Base-by-base conservation (phyloP, 2,888 invertebrate genomes). In the Spilosoma lubricipeda region DNA sequence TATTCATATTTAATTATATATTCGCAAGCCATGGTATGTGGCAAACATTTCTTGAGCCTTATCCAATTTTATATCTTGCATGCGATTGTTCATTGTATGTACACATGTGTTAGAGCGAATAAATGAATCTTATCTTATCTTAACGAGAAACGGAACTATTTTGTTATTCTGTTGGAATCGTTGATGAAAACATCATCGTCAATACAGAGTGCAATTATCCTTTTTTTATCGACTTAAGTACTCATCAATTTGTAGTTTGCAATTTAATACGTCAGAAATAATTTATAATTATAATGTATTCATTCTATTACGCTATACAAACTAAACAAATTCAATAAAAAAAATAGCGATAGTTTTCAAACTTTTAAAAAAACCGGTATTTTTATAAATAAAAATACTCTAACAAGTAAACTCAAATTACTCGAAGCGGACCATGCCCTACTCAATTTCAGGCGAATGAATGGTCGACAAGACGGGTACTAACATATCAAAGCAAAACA, bases 401-500 rank as follows among this genome's bases (percentile, higher is more conserved):
- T 36, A 8, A 65, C n/a, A 65, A 23, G 23, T 45, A 13, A 18
- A 42, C 15, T 27, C 45, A 52, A 23, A 45, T 72, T 18, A 30
- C 13, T 45, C 11, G 20, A 52, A 52, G n/a, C 39, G 39, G 23
- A 33, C 33, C 23, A 42, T 30, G 42, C 45, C 18, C 36, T 39
- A 3, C 18, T 59, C 64, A 69, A 64, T 65, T 73, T 45, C n/a
- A 63, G 23, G 45, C 4, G 45, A 72, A 68, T 68, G 63, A 72
- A 67, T 68, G 63, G 59, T 72, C 27, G 23, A 67, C 63, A 68
- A 64, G 64, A 56, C 42, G 27, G 66, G 66, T 42, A 56, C 11
- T 3, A 20, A 59, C 63, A 64, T 64, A 69, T 74, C 56, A 74
- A 74, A 71, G 48, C 20, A 36, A 68, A 64, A 71, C 71, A 64